Percentiles rank a stretch among this genome's conserved stretches.
Conservation (phyloP, 2,113 vertebrate genomes). For the Hyla sarda region DNA sequence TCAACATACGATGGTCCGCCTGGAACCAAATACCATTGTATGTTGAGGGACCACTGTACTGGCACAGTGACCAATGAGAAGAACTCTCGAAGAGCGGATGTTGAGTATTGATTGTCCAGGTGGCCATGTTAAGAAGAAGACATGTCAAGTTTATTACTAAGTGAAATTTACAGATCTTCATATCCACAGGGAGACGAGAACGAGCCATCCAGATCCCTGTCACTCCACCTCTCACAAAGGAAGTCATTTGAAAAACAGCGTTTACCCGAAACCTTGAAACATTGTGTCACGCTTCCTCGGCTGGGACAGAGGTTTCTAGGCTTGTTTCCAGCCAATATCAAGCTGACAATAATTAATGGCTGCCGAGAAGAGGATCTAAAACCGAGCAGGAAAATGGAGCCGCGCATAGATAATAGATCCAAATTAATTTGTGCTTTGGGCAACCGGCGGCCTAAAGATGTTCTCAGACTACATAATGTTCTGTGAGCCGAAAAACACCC, state of each 20-base stretch:
- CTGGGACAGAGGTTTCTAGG: neutral
- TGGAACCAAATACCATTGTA: too few relatives aligned
- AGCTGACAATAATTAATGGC: slow-evolving; percentile 27
- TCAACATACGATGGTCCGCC: too few relatives aligned
- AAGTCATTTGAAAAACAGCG: neutral
- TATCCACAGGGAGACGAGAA: neutral
- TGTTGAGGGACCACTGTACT: too few relatives aligned
- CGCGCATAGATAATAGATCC: neutral
- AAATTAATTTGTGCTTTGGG: slow-evolving; percentile 1
- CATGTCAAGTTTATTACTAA: too few relatives aligned
- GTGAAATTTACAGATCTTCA: neutral
- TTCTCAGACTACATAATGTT: neutral
- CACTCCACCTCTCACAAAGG: neutral
- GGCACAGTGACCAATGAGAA: too few relatives aligned
- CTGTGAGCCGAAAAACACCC: neutral
- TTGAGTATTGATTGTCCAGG: too few relatives aligned
- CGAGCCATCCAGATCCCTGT: neutral
- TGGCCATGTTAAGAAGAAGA: too few relatives aligned
- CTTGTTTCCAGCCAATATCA: slow-evolving; percentile 9
- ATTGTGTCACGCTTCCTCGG: neutral
- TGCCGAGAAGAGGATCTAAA: neutral
- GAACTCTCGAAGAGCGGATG: too few relatives aligned
- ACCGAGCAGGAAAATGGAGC: neutral
- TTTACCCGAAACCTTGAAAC: neutral
- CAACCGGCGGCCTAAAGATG: neutral